Conservation (phyloP, 2,888 invertebrate genomes). For the Aricia artaxerxes region DNA sequence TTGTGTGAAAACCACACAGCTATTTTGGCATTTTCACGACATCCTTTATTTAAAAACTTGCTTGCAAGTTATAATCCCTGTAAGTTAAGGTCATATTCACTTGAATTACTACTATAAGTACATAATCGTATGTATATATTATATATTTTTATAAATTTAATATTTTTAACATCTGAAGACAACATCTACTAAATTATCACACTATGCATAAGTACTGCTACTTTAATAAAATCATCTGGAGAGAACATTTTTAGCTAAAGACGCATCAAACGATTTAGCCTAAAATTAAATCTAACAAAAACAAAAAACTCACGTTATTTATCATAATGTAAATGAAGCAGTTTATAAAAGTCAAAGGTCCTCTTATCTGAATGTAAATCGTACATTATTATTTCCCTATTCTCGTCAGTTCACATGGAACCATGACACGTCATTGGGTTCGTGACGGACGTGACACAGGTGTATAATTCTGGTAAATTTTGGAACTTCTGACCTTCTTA, state of each 20-base stretch:
- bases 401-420: constrained; percentile 41
- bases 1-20: constrained; percentile 1
- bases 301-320: neutral
- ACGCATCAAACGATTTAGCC: too few species aligned
- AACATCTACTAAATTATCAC: too few species aligned
- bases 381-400: constrained; percentile 40
- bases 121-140: too few species aligned
- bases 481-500: neutral
- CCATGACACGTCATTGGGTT: constrained; percentile 40
- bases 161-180: too few species aligned
- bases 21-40: neutral
- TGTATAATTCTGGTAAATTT: constrained; percentile 38
- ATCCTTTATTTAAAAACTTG: neutral
- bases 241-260: too few species aligned
- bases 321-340: constrained; percentile 34
- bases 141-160: too few species aligned
- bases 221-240: neutral
- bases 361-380: constrained; percentile 44
- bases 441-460: constrained; percentile 42
- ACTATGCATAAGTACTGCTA: too few species aligned
- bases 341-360: constrained; percentile 36
- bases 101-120: too few species aligned
- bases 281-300: too few species aligned
- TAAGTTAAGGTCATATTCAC: neutral
- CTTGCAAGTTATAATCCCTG: neutral